These are phyloP conservation scores for Anagyrus pseudococci DNA, from an alignment of 2,888 invertebrate species.

Conservation along the genomic window DNA sequence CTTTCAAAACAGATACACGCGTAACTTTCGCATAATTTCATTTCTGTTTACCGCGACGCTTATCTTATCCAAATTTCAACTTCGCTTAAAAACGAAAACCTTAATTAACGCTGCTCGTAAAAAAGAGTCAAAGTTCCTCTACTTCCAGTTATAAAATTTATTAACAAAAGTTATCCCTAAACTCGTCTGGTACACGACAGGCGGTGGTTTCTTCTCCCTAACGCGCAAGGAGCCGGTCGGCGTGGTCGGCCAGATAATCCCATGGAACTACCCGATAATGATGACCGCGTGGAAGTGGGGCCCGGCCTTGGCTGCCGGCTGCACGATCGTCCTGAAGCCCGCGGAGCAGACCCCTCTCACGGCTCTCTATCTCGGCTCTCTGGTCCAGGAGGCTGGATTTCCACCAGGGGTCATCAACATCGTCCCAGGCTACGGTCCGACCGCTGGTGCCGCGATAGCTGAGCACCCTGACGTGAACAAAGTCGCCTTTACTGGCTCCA, in stretches of 20 bases:
- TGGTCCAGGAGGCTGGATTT: conserved; percentile 81
- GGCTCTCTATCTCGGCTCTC: conserved; percentile 75
- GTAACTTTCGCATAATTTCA: too few species aligned
- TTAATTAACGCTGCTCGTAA: too few species aligned
- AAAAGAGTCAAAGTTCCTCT: too few species aligned
- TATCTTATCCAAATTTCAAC: too few species aligned
- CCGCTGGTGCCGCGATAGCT: conserved; percentile 76
- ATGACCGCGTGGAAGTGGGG: conserved; percentile 87
- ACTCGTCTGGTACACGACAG: too few species aligned
- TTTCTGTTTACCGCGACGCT: too few species aligned
- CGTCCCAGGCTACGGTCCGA: conserved; percentile 77
- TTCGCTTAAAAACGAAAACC: too few species aligned
- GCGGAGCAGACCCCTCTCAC: conserved; percentile 86
- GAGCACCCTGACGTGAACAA: conserved; percentile 75
- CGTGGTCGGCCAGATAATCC: conserved; percentile 81
- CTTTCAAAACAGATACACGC: too few species aligned
- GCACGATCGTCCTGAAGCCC: conserved; percentile 81
- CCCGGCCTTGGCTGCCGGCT: conserved; percentile 71
- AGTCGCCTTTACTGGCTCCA: conserved; percentile 83
- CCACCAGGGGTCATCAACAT: conserved; percentile 82
- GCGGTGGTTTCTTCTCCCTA: conserved; percentile 69
- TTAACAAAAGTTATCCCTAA: too few species aligned
- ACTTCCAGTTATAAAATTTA: too few species aligned
- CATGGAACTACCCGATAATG: conserved; percentile 81
- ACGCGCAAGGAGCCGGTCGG: conserved; percentile 79